phyloP scores from a whole-genome alignment of 1,140 invertebrate species.

The Tetranychus urticae region DNA sequence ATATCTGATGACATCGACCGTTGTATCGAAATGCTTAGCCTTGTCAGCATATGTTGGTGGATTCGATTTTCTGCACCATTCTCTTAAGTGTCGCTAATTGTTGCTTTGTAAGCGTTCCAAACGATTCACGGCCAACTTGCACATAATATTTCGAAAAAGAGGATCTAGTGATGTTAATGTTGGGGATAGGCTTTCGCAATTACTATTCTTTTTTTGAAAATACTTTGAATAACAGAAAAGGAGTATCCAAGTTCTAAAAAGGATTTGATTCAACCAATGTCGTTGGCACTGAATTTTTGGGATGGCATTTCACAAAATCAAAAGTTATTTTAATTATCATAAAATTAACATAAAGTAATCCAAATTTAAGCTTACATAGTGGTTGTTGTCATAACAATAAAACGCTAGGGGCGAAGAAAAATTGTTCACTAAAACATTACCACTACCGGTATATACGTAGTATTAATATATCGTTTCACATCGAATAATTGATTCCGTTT shows the following conservation, averaged over 20 bases:
- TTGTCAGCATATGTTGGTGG: background rate
- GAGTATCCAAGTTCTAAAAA: background rate
- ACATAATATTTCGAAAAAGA: background rate
- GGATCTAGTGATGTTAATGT: background rate
- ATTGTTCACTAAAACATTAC: too few relatives aligned
- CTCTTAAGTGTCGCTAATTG: background rate
- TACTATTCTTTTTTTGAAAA: background rate
- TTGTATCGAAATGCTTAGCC: background rate
- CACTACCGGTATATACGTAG: too few relatives aligned
- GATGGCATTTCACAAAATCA: background rate
- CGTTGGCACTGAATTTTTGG: background rate
- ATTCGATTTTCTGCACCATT: background rate
- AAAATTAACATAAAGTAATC: background rate
- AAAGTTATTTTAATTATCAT: background rate
- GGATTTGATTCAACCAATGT: background rate
- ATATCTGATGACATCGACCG: background rate
- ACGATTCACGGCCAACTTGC: background rate
- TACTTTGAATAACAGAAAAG: background rate
- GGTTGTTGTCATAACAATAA: too few relatives aligned
- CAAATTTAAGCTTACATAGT: too few relatives aligned
- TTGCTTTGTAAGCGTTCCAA: background rate
- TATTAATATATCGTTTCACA: too few relatives aligned
- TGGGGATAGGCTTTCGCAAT: background rate
- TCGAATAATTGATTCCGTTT: too few relatives aligned
- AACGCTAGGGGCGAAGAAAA: too few relatives aligned